A percentile compares a stretch with the other conserved stretches of the same genome.
Evolutionary conservation across 2,888 invertebrate species (phyloP).

Genomic region (Xestia xanthographa): DNA sequence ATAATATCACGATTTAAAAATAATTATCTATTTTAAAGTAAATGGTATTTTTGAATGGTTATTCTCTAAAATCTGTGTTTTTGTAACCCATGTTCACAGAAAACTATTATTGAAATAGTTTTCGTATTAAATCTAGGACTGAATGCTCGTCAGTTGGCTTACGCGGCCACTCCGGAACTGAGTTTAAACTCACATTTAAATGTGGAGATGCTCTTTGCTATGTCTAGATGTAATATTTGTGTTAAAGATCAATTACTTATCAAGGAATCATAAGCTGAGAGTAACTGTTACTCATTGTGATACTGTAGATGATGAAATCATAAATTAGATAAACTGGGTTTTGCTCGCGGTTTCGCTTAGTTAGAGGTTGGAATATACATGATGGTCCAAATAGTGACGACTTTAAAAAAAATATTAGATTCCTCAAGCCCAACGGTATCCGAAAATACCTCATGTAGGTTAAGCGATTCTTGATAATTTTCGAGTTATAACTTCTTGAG

Average conservation of each 20-base stretch:
- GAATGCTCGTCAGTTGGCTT: background rate
- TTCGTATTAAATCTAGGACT: background rate
- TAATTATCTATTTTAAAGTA: background rate
- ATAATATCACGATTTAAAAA: slow-evolving; percentile 21
- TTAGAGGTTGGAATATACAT: too few species aligned
- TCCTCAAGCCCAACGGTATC: too few species aligned
- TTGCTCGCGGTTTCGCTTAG: too few species aligned
- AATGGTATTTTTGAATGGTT: too few species aligned
- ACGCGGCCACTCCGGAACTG: slow-evolving; percentile 27
- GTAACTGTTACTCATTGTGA: slow-evolving; percentile 14
- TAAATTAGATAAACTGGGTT: too few species aligned
- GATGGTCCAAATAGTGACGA: too few species aligned
- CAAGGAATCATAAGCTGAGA: slow-evolving; percentile 14
- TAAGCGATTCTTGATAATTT: too few species aligned
- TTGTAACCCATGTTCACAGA: slow-evolving; percentile 21
- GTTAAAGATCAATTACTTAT: slow-evolving; percentile 23
- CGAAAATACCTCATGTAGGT: too few species aligned
- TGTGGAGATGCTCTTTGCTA: background rate
- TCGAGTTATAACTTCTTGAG: too few species aligned
- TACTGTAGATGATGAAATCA: too few species aligned
- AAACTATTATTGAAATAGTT: slow-evolving; percentile 15
- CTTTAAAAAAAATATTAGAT: too few species aligned
- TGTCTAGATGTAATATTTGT: slow-evolving; percentile 13
- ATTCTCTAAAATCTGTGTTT: background rate
- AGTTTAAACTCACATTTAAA: too few species aligned